A percentile compares a stretch with the other conserved stretches of the same genome.
phyloP scores from a whole-genome alignment of 35 echinoderm and acorn worm species.

The Lytechinus variegatus region DNA sequence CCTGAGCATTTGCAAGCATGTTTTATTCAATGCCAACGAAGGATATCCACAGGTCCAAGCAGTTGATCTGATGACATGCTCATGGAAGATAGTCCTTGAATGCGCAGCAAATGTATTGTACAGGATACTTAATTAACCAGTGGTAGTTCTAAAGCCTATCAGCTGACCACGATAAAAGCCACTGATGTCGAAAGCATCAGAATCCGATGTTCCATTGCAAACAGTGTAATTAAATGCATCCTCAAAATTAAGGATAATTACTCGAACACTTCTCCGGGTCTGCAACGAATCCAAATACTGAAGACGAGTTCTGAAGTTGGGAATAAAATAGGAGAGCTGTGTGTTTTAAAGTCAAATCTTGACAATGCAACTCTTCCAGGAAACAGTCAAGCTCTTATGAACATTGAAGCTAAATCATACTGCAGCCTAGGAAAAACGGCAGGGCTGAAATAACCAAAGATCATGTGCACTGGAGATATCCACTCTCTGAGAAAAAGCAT shows the following conservation, averaged over 20 bases:
- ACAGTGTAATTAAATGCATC: not conserved
- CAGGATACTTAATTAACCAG: not conserved
- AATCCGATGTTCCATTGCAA: not conserved
- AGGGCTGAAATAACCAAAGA: not conserved
- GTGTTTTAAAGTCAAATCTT: not conserved
- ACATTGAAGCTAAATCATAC: not conserved
- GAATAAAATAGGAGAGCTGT: not conserved
- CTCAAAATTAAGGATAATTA: not conserved
- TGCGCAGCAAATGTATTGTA: not conserved
- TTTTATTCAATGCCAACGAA: not conserved
- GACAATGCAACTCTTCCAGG: not conserved
- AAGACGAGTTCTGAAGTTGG: not conserved
- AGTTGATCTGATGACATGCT: not conserved
- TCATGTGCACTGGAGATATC: not conserved
- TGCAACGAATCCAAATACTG: not conserved
- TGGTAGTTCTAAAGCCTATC: not conserved
- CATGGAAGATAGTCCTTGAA: not conserved
- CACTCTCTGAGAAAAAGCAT: not conserved
- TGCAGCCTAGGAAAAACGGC: not conserved
- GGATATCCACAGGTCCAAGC: not conserved
- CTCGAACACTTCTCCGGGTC: not conserved
- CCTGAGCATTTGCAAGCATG: not conserved
- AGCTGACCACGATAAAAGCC: not conserved
- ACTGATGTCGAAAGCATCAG: not conserved
- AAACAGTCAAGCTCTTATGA: not conserved